These are phyloP conservation scores for Litoditis marina DNA, from an alignment of 2,888 invertebrate genomes.

Conservation along the genomic window DNA sequence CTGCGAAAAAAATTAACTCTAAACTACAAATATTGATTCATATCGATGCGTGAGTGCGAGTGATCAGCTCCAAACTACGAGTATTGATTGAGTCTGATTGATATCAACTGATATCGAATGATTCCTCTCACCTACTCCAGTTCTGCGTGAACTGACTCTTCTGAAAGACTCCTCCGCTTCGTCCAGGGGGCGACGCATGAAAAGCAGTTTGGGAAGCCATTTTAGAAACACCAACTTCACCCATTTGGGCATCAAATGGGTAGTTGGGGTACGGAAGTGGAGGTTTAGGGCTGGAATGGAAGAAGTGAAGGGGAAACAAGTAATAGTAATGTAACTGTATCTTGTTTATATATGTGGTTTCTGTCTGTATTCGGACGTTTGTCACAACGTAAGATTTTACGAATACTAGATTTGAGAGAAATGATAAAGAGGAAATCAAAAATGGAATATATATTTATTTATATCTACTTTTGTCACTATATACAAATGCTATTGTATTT, in stretches of 20 bases:
- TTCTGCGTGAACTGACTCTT: constrained; percentile 5
- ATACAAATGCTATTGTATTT: not conserved
- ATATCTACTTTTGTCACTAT: not conserved
- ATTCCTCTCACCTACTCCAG: not conserved
- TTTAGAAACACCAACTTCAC: constrained; percentile 83
- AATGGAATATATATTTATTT: too few species aligned
- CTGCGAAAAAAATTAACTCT: too few species aligned
- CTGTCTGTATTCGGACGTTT: too few species aligned
- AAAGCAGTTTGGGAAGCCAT: constrained; percentile 75
- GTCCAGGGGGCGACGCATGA: constrained; percentile 79
- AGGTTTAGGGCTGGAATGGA: constrained; percentile 86
- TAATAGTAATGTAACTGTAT: not conserved
- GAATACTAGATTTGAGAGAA: too few species aligned
- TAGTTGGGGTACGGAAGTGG: constrained; percentile 80
- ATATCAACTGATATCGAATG: too few species aligned
- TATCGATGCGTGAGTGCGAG: too few species aligned
- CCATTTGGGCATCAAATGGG: constrained; percentile 87
- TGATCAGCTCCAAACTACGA: too few species aligned
- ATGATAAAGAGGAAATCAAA: too few species aligned
- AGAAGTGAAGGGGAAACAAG: too few species aligned
- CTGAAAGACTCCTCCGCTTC: constrained; percentile 29
- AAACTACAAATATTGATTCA: not conserved
- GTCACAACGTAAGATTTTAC: too few species aligned
- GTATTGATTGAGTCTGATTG: too few species aligned
- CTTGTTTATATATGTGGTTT: too few species aligned